Evolutionary conservation across 23 tunicate genomes (phyloP).

Genomic region (Oikopleura vanhoeffeni): DNA sequence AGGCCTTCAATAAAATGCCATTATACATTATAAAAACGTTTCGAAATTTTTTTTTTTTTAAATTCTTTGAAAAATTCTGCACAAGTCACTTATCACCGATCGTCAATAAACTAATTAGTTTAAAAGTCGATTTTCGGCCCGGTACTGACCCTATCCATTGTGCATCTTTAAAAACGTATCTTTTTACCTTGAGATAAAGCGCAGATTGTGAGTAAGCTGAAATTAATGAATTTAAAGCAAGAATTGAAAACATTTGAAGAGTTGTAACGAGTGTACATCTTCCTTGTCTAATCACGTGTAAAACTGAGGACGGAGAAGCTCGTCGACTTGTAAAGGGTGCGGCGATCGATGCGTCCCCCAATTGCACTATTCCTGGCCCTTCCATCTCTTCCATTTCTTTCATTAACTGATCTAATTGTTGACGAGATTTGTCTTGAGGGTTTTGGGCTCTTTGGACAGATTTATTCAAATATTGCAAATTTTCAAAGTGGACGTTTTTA

Average conservation of each 20-base stretch:
- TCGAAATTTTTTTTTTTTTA: too few relatives aligned
- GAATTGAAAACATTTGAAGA: constrained; percentile 80
- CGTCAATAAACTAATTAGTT: too few relatives aligned
- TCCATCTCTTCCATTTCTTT: constrained; percentile 60
- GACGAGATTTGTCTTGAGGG: background rate
- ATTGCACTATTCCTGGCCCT: constrained; percentile 45
- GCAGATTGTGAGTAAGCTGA: constrained; percentile 87
- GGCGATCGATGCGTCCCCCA: constrained; percentile 93
- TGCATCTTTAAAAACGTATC: too few relatives aligned
- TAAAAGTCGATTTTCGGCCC: too few relatives aligned
- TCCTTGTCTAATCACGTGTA: constrained; percentile 94
- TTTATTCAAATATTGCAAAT: background rate
- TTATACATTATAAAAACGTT: too few relatives aligned
- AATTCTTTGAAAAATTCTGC: too few relatives aligned
- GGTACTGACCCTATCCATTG: too few relatives aligned
- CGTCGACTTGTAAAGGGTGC: constrained; percentile 56
- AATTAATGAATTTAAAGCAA: constrained; percentile 67
- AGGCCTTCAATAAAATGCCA: too few relatives aligned
- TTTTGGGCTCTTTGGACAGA: background rate
- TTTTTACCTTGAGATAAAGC: constrained; percentile 39
- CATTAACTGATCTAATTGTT: constrained; percentile 28
- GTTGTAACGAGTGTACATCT: constrained; percentile 93
- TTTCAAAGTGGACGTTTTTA: background rate
- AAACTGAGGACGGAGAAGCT: constrained; percentile 25
- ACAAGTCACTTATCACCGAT: too few relatives aligned